A percentile compares a stretch with the other conserved stretches of the same genome.
These are phyloP conservation scores for Helogale parvula DNA, from an alignment of 2,113 vertebrate species.

Conservation along the genomic window DNA sequence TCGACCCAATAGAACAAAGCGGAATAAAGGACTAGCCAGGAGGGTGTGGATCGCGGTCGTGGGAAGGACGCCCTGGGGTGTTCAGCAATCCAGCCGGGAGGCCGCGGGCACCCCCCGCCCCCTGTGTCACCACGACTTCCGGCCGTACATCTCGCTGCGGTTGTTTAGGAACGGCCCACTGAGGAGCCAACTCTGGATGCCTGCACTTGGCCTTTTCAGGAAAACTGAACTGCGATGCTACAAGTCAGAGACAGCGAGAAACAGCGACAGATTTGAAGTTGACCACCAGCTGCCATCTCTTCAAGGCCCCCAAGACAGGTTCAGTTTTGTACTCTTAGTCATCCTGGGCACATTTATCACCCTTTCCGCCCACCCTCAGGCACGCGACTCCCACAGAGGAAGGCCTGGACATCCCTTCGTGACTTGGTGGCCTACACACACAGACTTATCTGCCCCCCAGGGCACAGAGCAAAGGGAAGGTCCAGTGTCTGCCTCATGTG, in stretches of 20 bases:
- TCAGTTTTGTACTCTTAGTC: not conserved
- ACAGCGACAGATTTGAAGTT: not conserved
- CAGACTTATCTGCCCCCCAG: not conserved
- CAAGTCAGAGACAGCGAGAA: not conserved
- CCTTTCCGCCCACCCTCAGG: not conserved
- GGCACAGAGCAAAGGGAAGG: not conserved
- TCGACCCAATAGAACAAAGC: not conserved
- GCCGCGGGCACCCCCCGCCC: not conserved
- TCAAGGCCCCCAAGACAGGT: not conserved
- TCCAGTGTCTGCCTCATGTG: accelerated
- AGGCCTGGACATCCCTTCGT: not conserved
- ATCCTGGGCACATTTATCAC: not conserved
- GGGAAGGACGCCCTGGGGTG: not conserved
- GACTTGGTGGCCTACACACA: not conserved
- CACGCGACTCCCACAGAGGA: not conserved
- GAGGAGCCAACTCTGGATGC: not conserved
- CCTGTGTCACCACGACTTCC: not conserved
- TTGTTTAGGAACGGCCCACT: not conserved
- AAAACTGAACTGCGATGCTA: not conserved
- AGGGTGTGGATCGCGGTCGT: not conserved
- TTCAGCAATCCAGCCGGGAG: not conserved
- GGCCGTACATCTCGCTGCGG: not conserved
- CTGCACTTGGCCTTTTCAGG: not conserved
- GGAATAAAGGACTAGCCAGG: not conserved
- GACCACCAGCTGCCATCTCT: not conserved